Evolutionary conservation across 2,888 invertebrate species (phyloP).

Genomic region (Tenthredo scrophulariae): DNA sequence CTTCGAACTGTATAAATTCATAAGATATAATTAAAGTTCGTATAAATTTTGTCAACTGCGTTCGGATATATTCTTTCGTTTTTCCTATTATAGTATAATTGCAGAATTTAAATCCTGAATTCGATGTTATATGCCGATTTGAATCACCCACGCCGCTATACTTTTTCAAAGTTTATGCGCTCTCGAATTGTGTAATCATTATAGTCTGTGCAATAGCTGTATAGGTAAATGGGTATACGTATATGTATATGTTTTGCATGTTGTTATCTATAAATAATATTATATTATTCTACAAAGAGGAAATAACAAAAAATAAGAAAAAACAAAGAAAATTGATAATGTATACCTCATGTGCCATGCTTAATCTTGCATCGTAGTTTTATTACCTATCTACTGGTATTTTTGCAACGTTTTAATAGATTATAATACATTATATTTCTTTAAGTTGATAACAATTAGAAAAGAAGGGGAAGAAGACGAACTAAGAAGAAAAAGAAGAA

Average conservation of each 20-base stretch:
- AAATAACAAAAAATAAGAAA: neutral
- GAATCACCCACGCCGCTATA: neutral
- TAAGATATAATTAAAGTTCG: neutral
- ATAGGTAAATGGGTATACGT: conserved; percentile 46
- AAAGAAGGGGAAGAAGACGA: conserved; percentile 19
- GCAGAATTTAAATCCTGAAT: conserved; percentile 14
- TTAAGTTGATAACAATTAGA: conserved; percentile 48
- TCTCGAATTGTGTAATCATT: conserved; percentile 8
- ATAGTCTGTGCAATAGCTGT: conserved; percentile 28
- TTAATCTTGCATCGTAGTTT: conserved; percentile 49
- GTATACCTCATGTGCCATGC: conserved; percentile 42
- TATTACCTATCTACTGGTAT: conserved; percentile 5
- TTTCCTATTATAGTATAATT: neutral
- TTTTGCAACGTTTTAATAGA: conserved; percentile 35
- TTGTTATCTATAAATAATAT: conserved; percentile 9
- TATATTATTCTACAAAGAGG: neutral
- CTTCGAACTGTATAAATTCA: neutral
- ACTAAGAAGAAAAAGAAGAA: neutral
- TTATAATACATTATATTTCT: conserved; percentile 23
- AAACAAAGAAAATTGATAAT: neutral
- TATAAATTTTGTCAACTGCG: neutral
- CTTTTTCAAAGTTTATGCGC: neutral
- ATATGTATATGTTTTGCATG: conserved; percentile 45
- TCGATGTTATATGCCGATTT: conserved; percentile 21
- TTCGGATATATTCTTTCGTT: neutral